Evolutionary conservation across 92 coral and sea anemone species (phyloP).

Genomic region (Muricea muricata): DNA sequence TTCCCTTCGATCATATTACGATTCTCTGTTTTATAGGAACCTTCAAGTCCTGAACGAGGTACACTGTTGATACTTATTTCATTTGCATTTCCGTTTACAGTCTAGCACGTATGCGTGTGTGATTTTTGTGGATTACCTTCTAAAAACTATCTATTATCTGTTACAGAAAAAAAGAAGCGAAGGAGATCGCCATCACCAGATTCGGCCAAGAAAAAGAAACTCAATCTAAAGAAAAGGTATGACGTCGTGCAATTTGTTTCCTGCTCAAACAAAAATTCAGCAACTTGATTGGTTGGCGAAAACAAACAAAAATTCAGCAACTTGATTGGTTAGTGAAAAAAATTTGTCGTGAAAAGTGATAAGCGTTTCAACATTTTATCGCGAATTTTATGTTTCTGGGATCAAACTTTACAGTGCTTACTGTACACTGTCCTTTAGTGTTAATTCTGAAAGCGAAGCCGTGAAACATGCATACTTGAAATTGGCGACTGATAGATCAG

Average conservation of each 20-base stretch:
- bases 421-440: background rate
- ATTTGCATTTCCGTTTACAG: background rate
- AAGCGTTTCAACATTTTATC: too few relatives aligned
- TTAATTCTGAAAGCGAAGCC: background rate
- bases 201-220: constrained; percentile 79
- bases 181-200: constrained; percentile 95
- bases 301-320: too few relatives aligned
- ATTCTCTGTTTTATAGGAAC: constrained; percentile 59
- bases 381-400: too few relatives aligned
- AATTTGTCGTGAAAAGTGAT: too few relatives aligned
- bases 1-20: too few relatives aligned
- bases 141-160: background rate
- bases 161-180: constrained; percentile 70
- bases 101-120: too few relatives aligned
- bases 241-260: constrained; percentile 24
- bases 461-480: too few relatives aligned
- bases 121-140: too few relatives aligned
- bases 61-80: background rate
- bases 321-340: too few relatives aligned
- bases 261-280: too few relatives aligned
- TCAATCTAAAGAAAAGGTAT: constrained; percentile 60
- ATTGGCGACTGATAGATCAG: too few relatives aligned
- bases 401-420: background rate
- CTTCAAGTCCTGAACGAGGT: constrained; percentile 78
- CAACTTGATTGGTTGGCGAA: too few relatives aligned